Evolutionary conservation across 2,888 invertebrate species (phyloP), one percentile per base, ranked within the genome.

Genomic region (Drepanosiphum platanoidis): DNA sequence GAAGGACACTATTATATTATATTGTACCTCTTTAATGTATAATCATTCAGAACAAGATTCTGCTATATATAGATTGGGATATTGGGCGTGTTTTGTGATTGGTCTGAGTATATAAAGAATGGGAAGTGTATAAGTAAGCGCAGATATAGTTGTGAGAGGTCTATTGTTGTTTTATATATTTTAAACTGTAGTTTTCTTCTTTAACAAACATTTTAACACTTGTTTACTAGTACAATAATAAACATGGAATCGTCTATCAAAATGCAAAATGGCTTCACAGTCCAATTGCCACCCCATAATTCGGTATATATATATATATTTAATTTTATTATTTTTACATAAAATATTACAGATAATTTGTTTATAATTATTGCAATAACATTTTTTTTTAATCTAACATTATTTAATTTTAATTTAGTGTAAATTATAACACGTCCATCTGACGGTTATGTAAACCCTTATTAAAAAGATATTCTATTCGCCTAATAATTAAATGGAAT

Each of bases 31-130:
- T 46, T 46, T 9, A 46, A 70, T 36, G 1, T 70, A 36, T n/a
- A 18, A 13, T 36, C 3, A 36, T 36, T 70, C 11, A n/a, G 36
- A 46, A 46, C 46, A 46, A 15, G 70, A 70, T 36, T 70, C 36
- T 15, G n/a, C 30, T 42, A 15, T 46, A 39, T 39, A 7, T 70
- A 36, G 42, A 46, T 39, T 72, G 30, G n/a, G 32, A 52, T 52
- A 61, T 34, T 78, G 64, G 78, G 78, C 78, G 78, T 78, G 78
- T 78, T 66, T 22, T 66, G 32, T 42, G 39, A 68, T 46, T 46
- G 32, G 1, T 15, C 46, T 15, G 68, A 68, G 79, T 79, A 79
- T 79, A 79, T 79, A 79, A 68, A 46, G 79, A 68, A 78, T 13
- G 27, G 46, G 13, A 34, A 68, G n/a, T 34, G 68, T 79, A 52